These are phyloP conservation scores for Dastarcus helophoroides DNA, from an alignment of 2,888 invertebrate genomes.

Conservation along the genomic window DNA sequence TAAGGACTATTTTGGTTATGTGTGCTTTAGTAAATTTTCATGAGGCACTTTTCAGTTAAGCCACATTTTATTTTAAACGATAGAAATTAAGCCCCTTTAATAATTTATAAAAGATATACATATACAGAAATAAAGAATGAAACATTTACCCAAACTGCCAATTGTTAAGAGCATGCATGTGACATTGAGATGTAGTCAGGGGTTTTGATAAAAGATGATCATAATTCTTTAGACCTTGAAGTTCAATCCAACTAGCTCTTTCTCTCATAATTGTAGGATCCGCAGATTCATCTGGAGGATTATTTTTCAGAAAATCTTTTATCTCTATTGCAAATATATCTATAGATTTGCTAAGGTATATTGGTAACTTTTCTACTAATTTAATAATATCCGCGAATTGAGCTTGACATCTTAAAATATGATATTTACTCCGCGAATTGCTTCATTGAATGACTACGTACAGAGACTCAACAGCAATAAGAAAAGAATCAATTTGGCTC, in stretches of 20 bases:
- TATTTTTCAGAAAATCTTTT: constrained; percentile 19
- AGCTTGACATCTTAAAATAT: constrained; percentile 13
- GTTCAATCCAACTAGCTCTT: constrained; percentile 18
- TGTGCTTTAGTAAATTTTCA: too few species aligned
- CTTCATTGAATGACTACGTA: constrained; percentile 11
- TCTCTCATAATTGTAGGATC: constrained; percentile 21
- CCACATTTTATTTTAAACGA: too few species aligned
- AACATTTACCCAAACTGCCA: constrained; percentile 28
- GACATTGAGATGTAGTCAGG: constrained; percentile 22
- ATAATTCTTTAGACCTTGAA: constrained; percentile 5
- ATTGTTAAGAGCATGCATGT: constrained; percentile 26
- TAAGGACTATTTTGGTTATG: too few species aligned
- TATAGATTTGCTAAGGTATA: constrained; percentile 15
- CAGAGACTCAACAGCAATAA: too few species aligned
- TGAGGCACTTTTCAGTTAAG: too few species aligned
- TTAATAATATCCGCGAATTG: constrained; percentile 18
- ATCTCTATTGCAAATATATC: constrained; percentile 24
- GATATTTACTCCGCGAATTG: constrained; percentile 9
- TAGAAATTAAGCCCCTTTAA: too few species aligned
- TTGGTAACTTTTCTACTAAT: constrained; percentile 19
- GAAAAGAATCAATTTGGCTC: constrained; percentile 4
- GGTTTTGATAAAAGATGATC: constrained; percentile 21
- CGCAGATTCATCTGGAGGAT: constrained; percentile 18
- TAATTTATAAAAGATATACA: too few species aligned
- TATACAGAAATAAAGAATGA: neutral